Conservation (phyloP, 2,888 invertebrate genomes). For the Lordiphosa fenestrarum region DNA sequence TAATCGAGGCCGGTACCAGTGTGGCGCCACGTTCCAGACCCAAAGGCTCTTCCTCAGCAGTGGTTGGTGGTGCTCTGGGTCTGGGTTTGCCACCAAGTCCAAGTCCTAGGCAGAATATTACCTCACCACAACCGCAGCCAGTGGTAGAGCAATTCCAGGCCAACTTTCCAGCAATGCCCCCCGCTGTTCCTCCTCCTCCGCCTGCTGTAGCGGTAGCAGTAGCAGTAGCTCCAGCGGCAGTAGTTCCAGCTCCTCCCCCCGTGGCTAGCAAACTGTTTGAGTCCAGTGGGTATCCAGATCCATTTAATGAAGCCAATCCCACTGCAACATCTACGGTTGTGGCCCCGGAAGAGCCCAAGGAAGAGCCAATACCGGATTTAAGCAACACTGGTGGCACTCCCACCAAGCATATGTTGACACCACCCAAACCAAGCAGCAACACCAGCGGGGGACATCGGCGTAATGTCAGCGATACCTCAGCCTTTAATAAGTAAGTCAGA, state of each 20-base stretch:
- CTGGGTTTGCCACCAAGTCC: constrained; percentile 83
- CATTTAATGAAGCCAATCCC: constrained; percentile 81
- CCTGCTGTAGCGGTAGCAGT: constrained; percentile 18
- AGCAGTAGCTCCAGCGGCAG: constrained; percentile 19
- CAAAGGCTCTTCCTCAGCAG: constrained; percentile 82
- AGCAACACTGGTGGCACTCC: constrained; percentile 57
- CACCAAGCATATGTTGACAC: constrained; percentile 75
- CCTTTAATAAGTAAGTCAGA: constrained; percentile 87
- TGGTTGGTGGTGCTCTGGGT: constrained; percentile 80
- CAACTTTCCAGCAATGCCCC: constrained; percentile 77
- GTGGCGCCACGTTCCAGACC: constrained; percentile 92
- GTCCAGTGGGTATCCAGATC: constrained; percentile 85
- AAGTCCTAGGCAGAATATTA: constrained; percentile 79
- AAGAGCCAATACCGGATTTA: constrained; percentile 15
- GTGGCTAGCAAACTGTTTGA: constrained; percentile 83
- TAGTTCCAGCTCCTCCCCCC: constrained; percentile 10
- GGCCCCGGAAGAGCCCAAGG: constrained; percentile 12
- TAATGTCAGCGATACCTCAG: constrained; percentile 92
- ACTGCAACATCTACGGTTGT: constrained; percentile 24
- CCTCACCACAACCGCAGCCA: constrained; percentile 79
- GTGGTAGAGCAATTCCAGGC: constrained; percentile 80
- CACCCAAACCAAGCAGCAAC: constrained; percentile 64
- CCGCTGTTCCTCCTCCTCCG: constrained; percentile 27
- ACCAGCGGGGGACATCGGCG: constrained; percentile 84
- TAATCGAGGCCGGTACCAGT: constrained; percentile 86